phyloP scores from a whole-genome alignment of 1,140 invertebrate species.

The Cataglyphis hispanica region DNA sequence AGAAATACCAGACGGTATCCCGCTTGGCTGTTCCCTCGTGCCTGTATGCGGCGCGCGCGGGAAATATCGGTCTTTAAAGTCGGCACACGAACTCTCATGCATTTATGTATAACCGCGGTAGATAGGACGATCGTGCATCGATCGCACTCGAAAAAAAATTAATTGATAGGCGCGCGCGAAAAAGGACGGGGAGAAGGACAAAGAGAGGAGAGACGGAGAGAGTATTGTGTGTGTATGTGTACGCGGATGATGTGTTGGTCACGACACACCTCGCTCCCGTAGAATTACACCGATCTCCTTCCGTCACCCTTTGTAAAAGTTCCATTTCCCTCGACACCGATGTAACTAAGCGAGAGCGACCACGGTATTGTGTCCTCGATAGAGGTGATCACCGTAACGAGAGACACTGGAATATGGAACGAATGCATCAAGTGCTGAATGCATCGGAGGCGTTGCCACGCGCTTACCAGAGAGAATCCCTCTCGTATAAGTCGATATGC shows the following conservation, averaged over 20 bases:
- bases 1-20: conserved; percentile 11
- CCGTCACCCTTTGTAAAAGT: conserved; percentile 49
- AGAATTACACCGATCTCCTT: conserved; percentile 41
- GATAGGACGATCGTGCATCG: conserved; percentile 35
- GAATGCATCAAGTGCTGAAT: conserved; percentile 38
- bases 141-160: conserved; percentile 62
- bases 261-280: background rate
- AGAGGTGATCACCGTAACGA: conserved; percentile 26
- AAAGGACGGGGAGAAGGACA: background rate
- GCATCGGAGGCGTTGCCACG: background rate
- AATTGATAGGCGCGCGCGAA: conserved; percentile 56
- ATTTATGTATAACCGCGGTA: conserved; percentile 61
- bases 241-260: background rate
- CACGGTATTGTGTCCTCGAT: conserved; percentile 46
- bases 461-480: background rate
- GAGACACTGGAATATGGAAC: conserved; percentile 55
- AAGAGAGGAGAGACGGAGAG: conserved; percentile 4
- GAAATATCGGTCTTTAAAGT: conserved; percentile 65
- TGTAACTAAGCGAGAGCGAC: conserved; percentile 42
- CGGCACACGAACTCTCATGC: conserved; percentile 60
- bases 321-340: conserved; percentile 39
- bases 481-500: conserved; percentile 39
- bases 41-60: background rate
- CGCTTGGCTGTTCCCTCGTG: conserved; percentile 7
- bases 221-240: background rate